A percentile compares a stretch with the other conserved stretches of the same genome.
phyloP scores from a whole-genome alignment of 2,113 vertebrate genomes.

The Tyrannus savana region DNA sequence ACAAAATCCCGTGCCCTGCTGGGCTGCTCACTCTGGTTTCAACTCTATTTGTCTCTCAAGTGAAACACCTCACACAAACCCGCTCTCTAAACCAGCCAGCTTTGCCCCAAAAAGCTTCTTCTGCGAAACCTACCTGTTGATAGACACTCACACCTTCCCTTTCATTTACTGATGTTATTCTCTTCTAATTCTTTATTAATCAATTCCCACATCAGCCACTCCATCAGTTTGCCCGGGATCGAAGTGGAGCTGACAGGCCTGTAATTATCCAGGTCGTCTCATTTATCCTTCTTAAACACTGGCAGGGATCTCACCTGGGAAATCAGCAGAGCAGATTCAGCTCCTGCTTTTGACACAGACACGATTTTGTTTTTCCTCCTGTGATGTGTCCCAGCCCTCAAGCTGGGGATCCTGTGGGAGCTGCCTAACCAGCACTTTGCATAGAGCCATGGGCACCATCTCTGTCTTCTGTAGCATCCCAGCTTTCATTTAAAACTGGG shows the following conservation, averaged over 20 bases:
- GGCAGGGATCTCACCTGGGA: constrained; percentile 36
- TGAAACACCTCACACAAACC: background rate
- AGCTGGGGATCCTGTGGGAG: background rate
- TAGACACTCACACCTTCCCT: background rate
- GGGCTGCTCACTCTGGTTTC: background rate
- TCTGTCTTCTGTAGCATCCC: background rate
- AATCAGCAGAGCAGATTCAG: background rate
- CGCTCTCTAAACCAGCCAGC: background rate
- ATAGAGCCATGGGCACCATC: background rate
- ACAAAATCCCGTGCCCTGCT: background rate
- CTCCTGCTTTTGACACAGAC: background rate
- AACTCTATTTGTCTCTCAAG: background rate
- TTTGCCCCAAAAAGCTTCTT: background rate
- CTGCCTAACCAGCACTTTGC: background rate
- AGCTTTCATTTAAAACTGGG: background rate
- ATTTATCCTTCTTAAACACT: constrained; percentile 20
- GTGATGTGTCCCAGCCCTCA: background rate
- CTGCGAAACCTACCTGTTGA: background rate
- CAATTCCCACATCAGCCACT: constrained; percentile 28
- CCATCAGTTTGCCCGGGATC: background rate
- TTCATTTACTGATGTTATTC: constrained; percentile 21
- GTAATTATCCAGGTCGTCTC: constrained; percentile 53
- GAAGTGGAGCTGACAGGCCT: constrained; percentile 33
- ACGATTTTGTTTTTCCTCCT: background rate
- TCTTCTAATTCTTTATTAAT: constrained; percentile 47